Percentiles rank a stretch among this genome's conserved stretches.
Evolutionary conservation across 2,888 invertebrate genomes (phyloP).

Genomic region (Drosophila merina): DNA sequence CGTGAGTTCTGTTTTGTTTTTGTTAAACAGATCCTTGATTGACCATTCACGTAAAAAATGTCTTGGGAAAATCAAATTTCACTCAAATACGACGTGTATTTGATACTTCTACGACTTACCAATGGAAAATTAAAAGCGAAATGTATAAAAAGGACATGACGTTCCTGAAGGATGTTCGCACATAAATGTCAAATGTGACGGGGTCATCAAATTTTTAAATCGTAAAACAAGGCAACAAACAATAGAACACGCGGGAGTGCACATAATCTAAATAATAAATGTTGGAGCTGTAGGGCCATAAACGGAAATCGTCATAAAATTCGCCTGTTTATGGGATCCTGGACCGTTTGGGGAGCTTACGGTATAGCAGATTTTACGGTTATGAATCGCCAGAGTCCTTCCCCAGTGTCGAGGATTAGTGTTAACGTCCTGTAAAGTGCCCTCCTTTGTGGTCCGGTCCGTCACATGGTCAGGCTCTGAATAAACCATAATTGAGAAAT

Average conservation of each 20-base stretch:
- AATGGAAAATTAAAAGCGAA: too few relatives aligned
- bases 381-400: neutral
- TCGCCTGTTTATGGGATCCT: constrained; percentile 51
- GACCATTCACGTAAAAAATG: neutral
- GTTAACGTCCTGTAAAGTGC: constrained; percentile 49
- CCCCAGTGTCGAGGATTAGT: constrained; percentile 37
- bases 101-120: too few relatives aligned
- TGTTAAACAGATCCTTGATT: neutral
- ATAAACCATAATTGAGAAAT: constrained; percentile 51
- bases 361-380: constrained; percentile 21
- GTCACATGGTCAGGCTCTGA: constrained; percentile 26
- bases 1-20: constrained; percentile 1
- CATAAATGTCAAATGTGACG: constrained; percentile 9
- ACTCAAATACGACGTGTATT: too few relatives aligned
- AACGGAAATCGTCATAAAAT: constrained; percentile 61
- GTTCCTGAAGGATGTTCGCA: neutral
- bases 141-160: too few relatives aligned
- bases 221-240: constrained; percentile 44
- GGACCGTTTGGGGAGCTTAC: constrained; percentile 18
- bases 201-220: constrained; percentile 26
- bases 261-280: constrained; percentile 38
- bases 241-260: constrained; percentile 17
- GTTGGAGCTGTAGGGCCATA: constrained; percentile 24
- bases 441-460: constrained; percentile 21
- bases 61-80: neutral